Evolutionary conservation across 2,888 invertebrate genomes (phyloP).

Genomic region (Drosophila rellima): DNA sequence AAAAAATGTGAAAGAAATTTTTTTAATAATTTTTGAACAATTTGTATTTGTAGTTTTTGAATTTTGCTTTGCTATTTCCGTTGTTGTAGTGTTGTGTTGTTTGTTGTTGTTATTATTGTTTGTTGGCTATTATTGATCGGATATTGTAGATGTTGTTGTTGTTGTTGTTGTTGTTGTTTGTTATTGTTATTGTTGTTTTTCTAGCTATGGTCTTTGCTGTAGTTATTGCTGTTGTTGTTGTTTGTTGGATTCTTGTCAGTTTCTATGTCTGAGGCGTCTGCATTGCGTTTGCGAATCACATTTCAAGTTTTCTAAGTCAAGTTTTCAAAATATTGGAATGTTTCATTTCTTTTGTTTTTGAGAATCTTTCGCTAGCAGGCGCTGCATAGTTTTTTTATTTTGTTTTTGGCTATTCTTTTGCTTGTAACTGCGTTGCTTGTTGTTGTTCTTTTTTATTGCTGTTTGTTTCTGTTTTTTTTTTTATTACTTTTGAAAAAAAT

Average conservation of each 20-base stretch:
- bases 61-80: slow-evolving; percentile 68
- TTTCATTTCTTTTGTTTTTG: slow-evolving; percentile 26
- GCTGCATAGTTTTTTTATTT: slow-evolving; percentile 28
- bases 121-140: slow-evolving; percentile 77
- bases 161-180: slow-evolving; percentile 54
- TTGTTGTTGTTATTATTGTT: slow-evolving; percentile 73
- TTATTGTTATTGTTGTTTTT: slow-evolving; percentile 52
- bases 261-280: slow-evolving; percentile 59
- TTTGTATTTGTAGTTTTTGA: slow-evolving; percentile 59
- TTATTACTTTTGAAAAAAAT: slow-evolving; percentile 28
- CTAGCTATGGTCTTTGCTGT: slow-evolving; percentile 51
- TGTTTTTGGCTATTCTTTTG: slow-evolving; percentile 37
- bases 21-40: slow-evolving; percentile 33
- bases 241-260: slow-evolving; percentile 61
- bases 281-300: slow-evolving; percentile 43
- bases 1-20: slow-evolving; percentile 29
- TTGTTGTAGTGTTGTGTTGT: slow-evolving; percentile 42
- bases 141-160: slow-evolving; percentile 68
- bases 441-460: slow-evolving; percentile 22
- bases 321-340: slow-evolving; percentile 43
- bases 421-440: slow-evolving; percentile 36
- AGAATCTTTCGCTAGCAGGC: slow-evolving; percentile 39
- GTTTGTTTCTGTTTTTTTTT: slow-evolving; percentile 16
- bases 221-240: slow-evolving; percentile 60
- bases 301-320: slow-evolving; percentile 34